Percentiles rank a stretch among this genome's conserved stretches.
Evolutionary conservation across 1,140 invertebrate species (phyloP).

Genomic region (Himalopsyche phryganea): DNA sequence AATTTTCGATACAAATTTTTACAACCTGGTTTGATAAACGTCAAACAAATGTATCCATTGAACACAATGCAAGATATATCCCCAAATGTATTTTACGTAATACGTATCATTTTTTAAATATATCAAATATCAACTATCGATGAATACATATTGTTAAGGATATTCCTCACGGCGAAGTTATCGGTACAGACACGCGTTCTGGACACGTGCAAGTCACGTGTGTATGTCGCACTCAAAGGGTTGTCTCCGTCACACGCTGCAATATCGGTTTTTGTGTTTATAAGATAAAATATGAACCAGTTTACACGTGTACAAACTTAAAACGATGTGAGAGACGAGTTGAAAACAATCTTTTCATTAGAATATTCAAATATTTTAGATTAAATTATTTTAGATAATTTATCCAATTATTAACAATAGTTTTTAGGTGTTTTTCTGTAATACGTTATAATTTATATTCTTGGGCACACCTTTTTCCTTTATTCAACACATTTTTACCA

Average conservation of each 20-base stretch:
- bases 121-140: constrained; percentile 6
- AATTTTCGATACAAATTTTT: no score
- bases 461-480: not conserved
- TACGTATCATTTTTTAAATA: not conserved
- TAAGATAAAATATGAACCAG: not conserved
- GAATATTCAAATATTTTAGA: no score
- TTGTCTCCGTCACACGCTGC: not conserved
- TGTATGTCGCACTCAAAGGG: constrained; percentile 14
- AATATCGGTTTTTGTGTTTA: not conserved
- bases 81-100: no score
- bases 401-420: not conserved
- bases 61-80: no score
- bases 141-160: not conserved
- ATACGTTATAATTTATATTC: no score
- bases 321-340: not conserved
- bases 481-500: not conserved
- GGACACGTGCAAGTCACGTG: constrained; percentile 23
- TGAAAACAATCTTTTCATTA: no score
- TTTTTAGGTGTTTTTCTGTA: no score
- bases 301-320: not conserved
- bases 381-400: not conserved
- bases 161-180: constrained; percentile 9
- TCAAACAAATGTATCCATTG: no score
- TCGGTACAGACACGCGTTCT: constrained; percentile 2
- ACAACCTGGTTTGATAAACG: no score